These are phyloP conservation scores for Choloepus didactylus DNA, from an alignment of 2,797 vertebrate species.

Conservation along the genomic window DNA sequence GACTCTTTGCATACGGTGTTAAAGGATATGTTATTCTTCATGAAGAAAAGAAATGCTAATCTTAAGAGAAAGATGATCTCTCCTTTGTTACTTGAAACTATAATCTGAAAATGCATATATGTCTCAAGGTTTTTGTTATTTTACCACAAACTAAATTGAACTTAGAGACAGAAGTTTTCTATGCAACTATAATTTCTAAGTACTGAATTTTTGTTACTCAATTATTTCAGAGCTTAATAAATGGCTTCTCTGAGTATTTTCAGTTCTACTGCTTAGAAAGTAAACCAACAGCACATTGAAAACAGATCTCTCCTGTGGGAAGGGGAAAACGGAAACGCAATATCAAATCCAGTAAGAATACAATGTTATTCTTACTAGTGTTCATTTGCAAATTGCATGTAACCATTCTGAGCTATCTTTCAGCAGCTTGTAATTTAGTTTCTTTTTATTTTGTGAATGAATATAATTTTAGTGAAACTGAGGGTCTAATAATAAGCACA, in stretches of 20 bases:
- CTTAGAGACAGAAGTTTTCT: constrained; percentile 9
- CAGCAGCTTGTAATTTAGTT: constrained; percentile 70
- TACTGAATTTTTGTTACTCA: constrained; percentile 32
- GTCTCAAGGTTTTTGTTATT: not conserved
- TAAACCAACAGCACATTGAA: constrained; percentile 41
- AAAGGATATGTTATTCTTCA: not conserved
- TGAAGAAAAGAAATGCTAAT: not conserved
- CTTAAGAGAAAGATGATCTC: not conserved
- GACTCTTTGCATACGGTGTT: not conserved
- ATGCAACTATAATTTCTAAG: constrained; percentile 63
- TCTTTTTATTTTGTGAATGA: constrained; percentile 63
- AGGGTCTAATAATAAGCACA: constrained; percentile 47
- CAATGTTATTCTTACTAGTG: not conserved
- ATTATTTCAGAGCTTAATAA: constrained; percentile 63
- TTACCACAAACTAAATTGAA: constrained; percentile 49
- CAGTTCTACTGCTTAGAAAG: constrained; percentile 26
- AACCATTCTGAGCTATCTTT: not conserved
- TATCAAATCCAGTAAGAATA: constrained; percentile 30
- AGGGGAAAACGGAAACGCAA: constrained; percentile 60
- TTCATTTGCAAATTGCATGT: constrained; percentile 41
- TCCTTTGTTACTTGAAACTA: not conserved
- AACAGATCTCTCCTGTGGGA: constrained; percentile 50
- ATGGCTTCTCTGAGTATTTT: constrained; percentile 18
- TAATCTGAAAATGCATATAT: constrained; percentile 36
- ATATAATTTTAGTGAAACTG: constrained; percentile 53